These are phyloP conservation scores for Parasteatoda lunata DNA, from an alignment of 2,888 invertebrate genomes.

Conservation along the genomic window DNA sequence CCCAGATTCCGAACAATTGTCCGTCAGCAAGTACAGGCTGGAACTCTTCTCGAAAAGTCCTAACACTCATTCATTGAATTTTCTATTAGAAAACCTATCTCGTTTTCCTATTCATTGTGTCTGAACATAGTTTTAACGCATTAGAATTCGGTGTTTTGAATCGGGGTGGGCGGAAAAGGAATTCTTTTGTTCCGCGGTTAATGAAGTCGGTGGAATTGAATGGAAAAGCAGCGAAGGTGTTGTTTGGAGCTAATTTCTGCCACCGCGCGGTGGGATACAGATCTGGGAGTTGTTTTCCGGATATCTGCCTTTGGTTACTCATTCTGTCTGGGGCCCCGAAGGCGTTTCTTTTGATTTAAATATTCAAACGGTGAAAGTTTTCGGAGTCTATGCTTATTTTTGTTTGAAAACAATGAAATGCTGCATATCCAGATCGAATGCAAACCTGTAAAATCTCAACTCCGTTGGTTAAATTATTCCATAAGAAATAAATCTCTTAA, in stretches of 20 bases:
- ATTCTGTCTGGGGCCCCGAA: slow-evolving; percentile 31
- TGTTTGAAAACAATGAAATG: slow-evolving; percentile 14
- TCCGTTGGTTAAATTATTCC: neutral
- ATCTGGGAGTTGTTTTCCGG: slow-evolving; percentile 8
- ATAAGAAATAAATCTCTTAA: too few species aligned
- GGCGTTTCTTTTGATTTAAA: slow-evolving; percentile 35
- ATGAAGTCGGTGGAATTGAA: slow-evolving; percentile 52
- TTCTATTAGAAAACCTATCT: slow-evolving; percentile 10
- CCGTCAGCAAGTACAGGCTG: slow-evolving; percentile 1
- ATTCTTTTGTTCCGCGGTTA: slow-evolving; percentile 59
- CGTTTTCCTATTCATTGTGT: slow-evolving; percentile 17
- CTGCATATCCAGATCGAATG: neutral
- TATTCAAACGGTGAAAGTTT: slow-evolving; percentile 39
- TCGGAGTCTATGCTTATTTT: slow-evolving; percentile 24
- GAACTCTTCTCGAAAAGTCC: neutral
- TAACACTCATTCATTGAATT: slow-evolving; percentile 18
- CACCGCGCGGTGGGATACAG: neutral
- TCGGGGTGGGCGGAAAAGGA: neutral
- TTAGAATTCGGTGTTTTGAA: slow-evolving; percentile 40
- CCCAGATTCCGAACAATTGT: slow-evolving; percentile 24
- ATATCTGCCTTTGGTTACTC: slow-evolving; percentile 45
- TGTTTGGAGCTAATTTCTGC: slow-evolving; percentile 7
- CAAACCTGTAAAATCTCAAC: neutral
- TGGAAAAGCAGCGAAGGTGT: slow-evolving; percentile 16
- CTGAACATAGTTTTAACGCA: slow-evolving; percentile 24